Percentiles rank a stretch among this genome's conserved stretches.
phyloP scores from a whole-genome alignment of 2,888 invertebrate species.

The Campoletis raptor region DNA sequence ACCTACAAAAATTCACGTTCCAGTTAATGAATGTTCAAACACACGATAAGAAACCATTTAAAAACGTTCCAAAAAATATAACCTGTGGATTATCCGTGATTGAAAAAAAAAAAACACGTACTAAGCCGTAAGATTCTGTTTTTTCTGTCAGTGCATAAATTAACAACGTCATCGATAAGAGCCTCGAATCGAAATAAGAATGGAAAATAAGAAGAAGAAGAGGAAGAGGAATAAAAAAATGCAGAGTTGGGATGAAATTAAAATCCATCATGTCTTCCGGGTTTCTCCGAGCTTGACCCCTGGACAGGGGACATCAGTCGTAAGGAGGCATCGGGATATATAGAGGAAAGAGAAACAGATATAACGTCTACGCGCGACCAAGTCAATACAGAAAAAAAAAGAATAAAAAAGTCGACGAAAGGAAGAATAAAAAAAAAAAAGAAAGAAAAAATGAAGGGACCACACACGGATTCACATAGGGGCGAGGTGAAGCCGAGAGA shows the following conservation, averaged over 20 bases:
- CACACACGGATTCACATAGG: slow-evolving; percentile 70
- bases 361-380: slow-evolving; percentile 36
- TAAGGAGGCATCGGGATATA: slow-evolving; percentile 39
- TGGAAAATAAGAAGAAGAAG: not conserved
- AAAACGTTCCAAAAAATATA: not conserved
- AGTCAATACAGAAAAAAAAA: slow-evolving; percentile 44
- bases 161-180: slow-evolving; percentile 9
- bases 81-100: not conserved
- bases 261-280: slow-evolving; percentile 64
- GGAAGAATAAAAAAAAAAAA: slow-evolving; percentile 7
- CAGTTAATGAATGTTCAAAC: not conserved
- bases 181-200: not conserved
- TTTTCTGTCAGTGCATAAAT: not conserved
- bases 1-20: not conserved
- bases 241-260: slow-evolving; percentile 31
- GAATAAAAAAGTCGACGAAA: slow-evolving; percentile 33
- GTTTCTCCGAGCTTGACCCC: slow-evolving; percentile 63
- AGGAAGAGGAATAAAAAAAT: slow-evolving; percentile 9
- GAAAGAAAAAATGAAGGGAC: slow-evolving; percentile 46
- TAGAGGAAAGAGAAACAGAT: slow-evolving; percentile 23
- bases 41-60: not conserved
- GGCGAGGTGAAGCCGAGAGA: slow-evolving; percentile 74
- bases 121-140: not conserved
- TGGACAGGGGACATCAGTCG: slow-evolving; percentile 61
- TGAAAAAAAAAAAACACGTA: not conserved